These are phyloP conservation scores for Clarias platycephalus DNA, from an alignment of 2,797 vertebrate species.

Conservation along the genomic window DNA sequence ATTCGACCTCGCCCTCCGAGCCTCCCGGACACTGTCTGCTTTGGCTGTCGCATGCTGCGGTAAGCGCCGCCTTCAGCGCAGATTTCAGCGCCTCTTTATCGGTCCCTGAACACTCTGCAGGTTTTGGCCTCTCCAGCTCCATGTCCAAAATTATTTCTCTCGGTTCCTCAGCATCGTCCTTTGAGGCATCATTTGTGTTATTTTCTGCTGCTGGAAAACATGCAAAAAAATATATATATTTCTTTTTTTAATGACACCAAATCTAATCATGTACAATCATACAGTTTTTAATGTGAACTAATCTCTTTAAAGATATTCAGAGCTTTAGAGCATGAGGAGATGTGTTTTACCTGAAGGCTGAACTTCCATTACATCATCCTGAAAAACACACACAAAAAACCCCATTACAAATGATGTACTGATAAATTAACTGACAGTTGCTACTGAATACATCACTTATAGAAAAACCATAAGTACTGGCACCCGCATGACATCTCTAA, in stretches of 20 bases:
- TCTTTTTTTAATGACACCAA: background rate
- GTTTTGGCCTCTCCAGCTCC: conserved; percentile 73
- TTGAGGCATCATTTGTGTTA: conserved; percentile 67
- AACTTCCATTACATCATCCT: conserved; percentile 72
- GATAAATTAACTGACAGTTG: background rate
- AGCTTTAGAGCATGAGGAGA: background rate
- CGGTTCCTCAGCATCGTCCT: conserved; percentile 66
- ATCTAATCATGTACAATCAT: background rate
- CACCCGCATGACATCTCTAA: background rate
- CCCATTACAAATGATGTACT: background rate
- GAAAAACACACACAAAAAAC: conserved; percentile 50
- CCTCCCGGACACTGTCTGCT: conserved; percentile 60
- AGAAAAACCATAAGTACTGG: background rate
- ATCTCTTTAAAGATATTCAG: background rate
- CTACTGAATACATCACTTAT: background rate
- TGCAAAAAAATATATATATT: conserved; percentile 38
- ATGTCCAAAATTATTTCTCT: conserved; percentile 73
- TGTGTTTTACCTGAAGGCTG: conserved; percentile 66
- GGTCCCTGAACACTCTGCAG: conserved; percentile 73
- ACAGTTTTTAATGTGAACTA: background rate
- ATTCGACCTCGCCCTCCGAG: conserved; percentile 74
- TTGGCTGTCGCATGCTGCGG: conserved; percentile 68
- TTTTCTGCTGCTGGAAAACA: conserved; percentile 59
- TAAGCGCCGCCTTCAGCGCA: conserved; percentile 72
- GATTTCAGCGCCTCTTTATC: conserved; percentile 77